These are phyloP conservation scores for Elgaria multicarinata DNA, from an alignment of 2,113 vertebrate species.

Conservation along the genomic window DNA sequence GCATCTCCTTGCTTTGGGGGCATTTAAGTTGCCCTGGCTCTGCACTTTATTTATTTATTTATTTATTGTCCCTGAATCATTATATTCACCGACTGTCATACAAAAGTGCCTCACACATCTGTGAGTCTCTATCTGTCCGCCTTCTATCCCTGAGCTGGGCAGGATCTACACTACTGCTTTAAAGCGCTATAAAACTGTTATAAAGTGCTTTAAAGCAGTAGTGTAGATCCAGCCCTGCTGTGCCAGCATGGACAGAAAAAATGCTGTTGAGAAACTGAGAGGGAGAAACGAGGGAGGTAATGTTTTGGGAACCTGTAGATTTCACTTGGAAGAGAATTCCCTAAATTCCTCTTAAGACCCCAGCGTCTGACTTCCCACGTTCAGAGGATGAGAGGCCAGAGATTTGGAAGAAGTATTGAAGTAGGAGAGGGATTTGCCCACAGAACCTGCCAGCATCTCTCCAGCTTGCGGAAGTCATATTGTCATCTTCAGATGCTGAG, in stretches of 20 bases:
- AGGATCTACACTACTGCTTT: too few relatives aligned
- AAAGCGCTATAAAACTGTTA: too few relatives aligned
- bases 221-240: background rate
- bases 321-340: background rate
- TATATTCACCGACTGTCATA: background rate
- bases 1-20: background rate
- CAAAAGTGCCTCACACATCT: background rate
- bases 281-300: background rate
- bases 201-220: too few relatives aligned
- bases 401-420: too few relatives aligned
- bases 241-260: background rate
- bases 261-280: background rate
- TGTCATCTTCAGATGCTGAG: background rate
- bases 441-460: background rate
- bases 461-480: background rate
- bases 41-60: too few relatives aligned
- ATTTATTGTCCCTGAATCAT: background rate
- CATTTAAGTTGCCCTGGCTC: background rate
- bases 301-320: background rate
- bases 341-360: background rate
- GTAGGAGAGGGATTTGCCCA: too few relatives aligned
- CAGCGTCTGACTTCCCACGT: too few relatives aligned
- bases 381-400: background rate
- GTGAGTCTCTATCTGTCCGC: background rate
- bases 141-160: too few relatives aligned